phyloP scores from a whole-genome alignment of 2,113 vertebrate species.

The Oncorhynchus masou region DNA sequence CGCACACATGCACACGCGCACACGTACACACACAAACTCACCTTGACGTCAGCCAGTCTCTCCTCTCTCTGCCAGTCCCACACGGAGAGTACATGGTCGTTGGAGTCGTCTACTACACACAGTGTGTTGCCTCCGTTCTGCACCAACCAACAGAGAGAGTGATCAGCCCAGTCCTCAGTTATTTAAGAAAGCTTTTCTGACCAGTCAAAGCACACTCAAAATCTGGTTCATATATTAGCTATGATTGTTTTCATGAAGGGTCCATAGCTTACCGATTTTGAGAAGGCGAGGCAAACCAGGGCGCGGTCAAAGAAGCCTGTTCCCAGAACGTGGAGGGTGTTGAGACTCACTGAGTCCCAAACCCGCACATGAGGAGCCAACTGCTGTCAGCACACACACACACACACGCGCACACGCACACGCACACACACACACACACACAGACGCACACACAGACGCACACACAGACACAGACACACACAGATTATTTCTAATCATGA shows the following conservation, averaged over 20 bases:
- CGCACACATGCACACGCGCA: no score
- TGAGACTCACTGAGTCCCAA: constrained; percentile 96
- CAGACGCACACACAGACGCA: neutral
- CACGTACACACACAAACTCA: constrained; percentile 31
- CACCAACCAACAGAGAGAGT: constrained; percentile 2
- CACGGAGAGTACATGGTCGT: constrained; percentile 93
- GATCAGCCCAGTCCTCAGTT: neutral
- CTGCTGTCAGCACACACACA: constrained; percentile 72
- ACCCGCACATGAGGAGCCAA: constrained; percentile 93
- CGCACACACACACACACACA: neutral
- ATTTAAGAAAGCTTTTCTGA: no score
- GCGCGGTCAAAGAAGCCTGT: constrained; percentile 91
- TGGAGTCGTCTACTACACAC: constrained; percentile 94
- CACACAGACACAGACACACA: neutral
- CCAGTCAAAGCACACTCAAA: no score
- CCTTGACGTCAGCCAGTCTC: constrained; percentile 92
- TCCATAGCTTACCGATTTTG: constrained; percentile 86
- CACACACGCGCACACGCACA: neutral
- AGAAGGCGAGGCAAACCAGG: constrained; percentile 93
- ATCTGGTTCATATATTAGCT: no score
- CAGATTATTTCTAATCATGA: neutral
- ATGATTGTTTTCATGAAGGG: no score
- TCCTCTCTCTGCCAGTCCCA: constrained; percentile 99
- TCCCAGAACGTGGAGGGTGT: constrained; percentile 93
- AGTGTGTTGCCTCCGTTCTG: constrained; percentile 93